Conservation (phyloP, 2,113 vertebrate genomes). For the Lamprotornis superbus region DNA sequence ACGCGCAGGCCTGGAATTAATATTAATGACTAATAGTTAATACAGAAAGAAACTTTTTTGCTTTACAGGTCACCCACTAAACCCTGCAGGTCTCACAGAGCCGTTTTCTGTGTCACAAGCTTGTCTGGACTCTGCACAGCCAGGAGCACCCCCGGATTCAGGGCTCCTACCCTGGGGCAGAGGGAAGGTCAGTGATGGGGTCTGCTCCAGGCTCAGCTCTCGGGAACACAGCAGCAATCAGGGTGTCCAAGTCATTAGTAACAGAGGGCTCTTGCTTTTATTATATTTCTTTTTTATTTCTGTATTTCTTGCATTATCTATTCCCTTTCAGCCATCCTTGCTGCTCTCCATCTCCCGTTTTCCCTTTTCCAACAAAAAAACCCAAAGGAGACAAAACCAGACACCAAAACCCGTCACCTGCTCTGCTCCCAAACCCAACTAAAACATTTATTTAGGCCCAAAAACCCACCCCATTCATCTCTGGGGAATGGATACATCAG, state of each 20-base stretch:
- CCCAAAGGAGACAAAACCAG: not conserved
- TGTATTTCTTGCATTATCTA: not conserved
- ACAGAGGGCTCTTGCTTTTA: not conserved
- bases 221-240: not conserved
- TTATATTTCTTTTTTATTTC: not conserved
- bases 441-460: not conserved
- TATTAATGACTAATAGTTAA: not conserved
- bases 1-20: not conserved
- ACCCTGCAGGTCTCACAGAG: not conserved
- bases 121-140: not conserved
- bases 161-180: not conserved
- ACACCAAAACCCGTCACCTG: not conserved
- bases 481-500: not conserved
- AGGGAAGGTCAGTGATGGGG: rapidly evolving
- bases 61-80: not conserved
- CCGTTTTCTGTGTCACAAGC: not conserved
- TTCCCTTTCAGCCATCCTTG: not conserved
- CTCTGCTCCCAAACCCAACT: not conserved
- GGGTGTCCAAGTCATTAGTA: not conserved
- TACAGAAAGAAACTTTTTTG: not conserved
- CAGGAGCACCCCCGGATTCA: rapidly evolving
- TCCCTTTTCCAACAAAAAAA: not conserved
- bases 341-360: not conserved
- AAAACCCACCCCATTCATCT: not conserved
- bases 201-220: not conserved